Evolutionary conservation across 1,140 invertebrate species (phyloP), one percentile per base, ranked within the genome.

Genomic region (Ceratoteleas bidentatus): DNA sequence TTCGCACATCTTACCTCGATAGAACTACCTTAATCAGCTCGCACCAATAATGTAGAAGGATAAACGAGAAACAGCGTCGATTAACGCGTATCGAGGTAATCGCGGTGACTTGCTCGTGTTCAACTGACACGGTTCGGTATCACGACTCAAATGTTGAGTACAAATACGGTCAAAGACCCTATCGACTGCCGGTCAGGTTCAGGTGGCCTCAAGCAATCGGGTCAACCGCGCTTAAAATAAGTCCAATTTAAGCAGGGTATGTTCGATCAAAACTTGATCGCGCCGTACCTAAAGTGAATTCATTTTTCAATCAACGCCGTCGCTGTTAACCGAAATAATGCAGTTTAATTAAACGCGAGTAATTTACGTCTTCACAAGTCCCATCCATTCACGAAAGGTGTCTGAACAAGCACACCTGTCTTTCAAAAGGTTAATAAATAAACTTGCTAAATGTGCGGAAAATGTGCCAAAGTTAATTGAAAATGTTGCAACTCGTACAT

Each of bases 111-210:
- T 43, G 13, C 61, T 61, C 50, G 38, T 32, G 24, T 53, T 54
- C 7, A 57, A 13, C 32, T 57, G 33, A 74, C 61, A 58, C 34
- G 7, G n/a, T 54, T 60, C 24, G 10, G 6, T 53, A 61, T 62
- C 45, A 66, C 53, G 58, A 75, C 52, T 75, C 45, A 66, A 58
- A 66, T 60, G 61, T 60, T 36, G 47, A 60, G 61, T 65, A 65
- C 70, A 65, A 65, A 66, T 61, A 61, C 54, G 72, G 72, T 75
- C 62, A 75, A 66, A 75, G 72, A 66, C 72, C 72, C 49, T 47
- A 24, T 50, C 32, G 58, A 64, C 60, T 65, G 10, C 34, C 72
- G 47, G 49, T 68, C 64, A 76, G 64, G 73, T 68, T 76, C 56
- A 68, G 40, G 62, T 60, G 61, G 56, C 57, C 57, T 50, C 47